These are phyloP conservation scores for Delichon dasypus DNA, from an alignment of 2,797 vertebrate genomes.

Conservation along the genomic window DNA sequence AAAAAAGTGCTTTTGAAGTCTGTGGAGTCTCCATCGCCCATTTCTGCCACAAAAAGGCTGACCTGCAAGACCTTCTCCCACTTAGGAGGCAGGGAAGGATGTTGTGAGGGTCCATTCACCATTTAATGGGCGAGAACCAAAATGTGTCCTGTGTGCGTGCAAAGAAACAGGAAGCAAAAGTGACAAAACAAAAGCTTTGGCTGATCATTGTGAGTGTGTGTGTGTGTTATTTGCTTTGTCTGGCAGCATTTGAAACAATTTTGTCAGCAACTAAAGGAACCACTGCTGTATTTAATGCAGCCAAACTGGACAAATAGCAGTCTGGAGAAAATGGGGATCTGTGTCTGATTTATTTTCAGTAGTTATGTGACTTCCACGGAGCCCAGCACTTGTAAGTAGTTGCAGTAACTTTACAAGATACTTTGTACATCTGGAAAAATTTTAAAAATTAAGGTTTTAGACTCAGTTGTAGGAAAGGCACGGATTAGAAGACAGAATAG, in stretches of 20 bases:
- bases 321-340: background rate
- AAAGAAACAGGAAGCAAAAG: background rate
- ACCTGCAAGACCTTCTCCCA: background rate
- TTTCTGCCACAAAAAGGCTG: background rate
- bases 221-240: background rate
- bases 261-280: background rate
- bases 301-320: background rate
- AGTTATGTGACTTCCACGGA: background rate
- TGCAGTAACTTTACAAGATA: background rate
- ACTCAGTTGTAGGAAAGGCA: background rate
- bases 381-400: background rate
- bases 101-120: background rate
- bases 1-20: background rate
- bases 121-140: background rate
- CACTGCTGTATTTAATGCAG: background rate
- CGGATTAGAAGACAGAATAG: background rate
- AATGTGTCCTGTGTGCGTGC: background rate
- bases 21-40: background rate
- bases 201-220: background rate
- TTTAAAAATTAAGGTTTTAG: conserved; percentile 5
- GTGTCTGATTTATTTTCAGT: background rate
- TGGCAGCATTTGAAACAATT: conserved; percentile 2
- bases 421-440: background rate
- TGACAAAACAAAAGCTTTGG: background rate
- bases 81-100: background rate